phyloP scores from a whole-genome alignment of 2,797 vertebrate species.

The Lithobates sylvaticus region DNA sequence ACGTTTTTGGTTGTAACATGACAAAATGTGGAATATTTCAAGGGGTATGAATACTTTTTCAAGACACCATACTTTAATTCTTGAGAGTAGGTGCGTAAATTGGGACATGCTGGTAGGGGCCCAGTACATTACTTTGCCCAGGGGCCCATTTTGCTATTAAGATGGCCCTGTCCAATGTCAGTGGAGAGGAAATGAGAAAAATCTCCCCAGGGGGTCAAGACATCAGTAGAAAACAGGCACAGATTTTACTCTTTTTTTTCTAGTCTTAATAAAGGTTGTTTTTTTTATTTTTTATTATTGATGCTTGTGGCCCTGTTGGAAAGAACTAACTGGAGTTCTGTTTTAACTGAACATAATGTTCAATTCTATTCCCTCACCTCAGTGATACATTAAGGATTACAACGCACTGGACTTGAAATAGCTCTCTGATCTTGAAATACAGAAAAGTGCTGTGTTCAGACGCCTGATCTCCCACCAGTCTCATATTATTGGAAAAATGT shows the following conservation, averaged over 20 bases:
- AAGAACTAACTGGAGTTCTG: background rate
- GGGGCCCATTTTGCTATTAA: too few species aligned
- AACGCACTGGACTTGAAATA: background rate
- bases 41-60: too few species aligned
- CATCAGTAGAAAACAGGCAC: background rate
- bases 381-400: background rate
- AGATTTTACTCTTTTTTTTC: background rate
- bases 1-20: too few species aligned
- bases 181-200: too few species aligned
- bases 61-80: too few species aligned
- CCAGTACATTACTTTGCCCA: too few species aligned
- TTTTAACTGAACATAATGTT: background rate
- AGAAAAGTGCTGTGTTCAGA: slow-evolving; percentile 28
- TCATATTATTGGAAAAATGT: slow-evolving; percentile 50
- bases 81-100: too few species aligned
- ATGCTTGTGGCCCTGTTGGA: background rate
- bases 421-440: slow-evolving; percentile 39
- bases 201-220: too few species aligned
- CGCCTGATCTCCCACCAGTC: background rate
- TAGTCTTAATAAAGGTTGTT: background rate
- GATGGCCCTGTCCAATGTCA: too few species aligned
- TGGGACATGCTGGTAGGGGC: too few species aligned
- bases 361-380: background rate
- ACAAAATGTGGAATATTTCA: too few species aligned
- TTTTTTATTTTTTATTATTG: too few species aligned